These are phyloP conservation scores for Xiphophorus maculatus DNA, from an alignment of 2,113 vertebrate genomes.

Conservation along the genomic window DNA sequence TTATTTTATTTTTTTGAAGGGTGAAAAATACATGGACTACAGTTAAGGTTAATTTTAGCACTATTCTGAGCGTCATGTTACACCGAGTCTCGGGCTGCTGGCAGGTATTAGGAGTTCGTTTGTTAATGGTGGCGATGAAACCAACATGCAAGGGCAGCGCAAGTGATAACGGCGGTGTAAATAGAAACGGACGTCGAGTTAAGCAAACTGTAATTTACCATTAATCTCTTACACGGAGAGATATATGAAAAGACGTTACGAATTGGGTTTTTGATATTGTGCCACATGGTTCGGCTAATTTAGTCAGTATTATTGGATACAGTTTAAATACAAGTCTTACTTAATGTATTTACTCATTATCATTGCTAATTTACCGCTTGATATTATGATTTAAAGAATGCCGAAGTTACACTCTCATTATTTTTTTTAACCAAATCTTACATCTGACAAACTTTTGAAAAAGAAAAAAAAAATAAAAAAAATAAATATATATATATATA, in stretches of 20 bases:
- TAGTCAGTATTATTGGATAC: neutral
- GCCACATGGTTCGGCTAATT: neutral
- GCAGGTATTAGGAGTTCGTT: constrained; percentile 30
- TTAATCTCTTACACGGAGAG: neutral
- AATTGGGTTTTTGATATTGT: neutral
- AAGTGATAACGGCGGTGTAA: constrained; percentile 53
- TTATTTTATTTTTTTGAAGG: constrained; percentile 18
- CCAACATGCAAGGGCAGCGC: constrained; percentile 17
- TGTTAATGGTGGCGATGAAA: constrained; percentile 57
- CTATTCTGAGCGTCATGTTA: constrained; percentile 46
- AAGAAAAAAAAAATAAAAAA: too few relatives aligned
- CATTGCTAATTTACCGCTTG: neutral
- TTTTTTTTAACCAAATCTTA: neutral
- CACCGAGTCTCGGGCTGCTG: constrained; percentile 25
- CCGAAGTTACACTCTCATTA: neutral
- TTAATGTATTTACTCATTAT: too few relatives aligned
- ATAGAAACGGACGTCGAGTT: constrained; percentile 18
- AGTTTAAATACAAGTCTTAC: neutral
- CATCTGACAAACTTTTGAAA: neutral
- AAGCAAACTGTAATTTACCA: neutral
- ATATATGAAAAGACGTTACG: too few relatives aligned
- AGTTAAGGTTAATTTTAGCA: constrained; percentile 31
- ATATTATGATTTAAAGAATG: neutral
- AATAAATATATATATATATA: too few relatives aligned
- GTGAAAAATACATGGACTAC: constrained; percentile 31